These are phyloP conservation scores for Drosophila tripunctata DNA, from an alignment of 2,888 invertebrate genomes.

Conservation along the genomic window DNA sequence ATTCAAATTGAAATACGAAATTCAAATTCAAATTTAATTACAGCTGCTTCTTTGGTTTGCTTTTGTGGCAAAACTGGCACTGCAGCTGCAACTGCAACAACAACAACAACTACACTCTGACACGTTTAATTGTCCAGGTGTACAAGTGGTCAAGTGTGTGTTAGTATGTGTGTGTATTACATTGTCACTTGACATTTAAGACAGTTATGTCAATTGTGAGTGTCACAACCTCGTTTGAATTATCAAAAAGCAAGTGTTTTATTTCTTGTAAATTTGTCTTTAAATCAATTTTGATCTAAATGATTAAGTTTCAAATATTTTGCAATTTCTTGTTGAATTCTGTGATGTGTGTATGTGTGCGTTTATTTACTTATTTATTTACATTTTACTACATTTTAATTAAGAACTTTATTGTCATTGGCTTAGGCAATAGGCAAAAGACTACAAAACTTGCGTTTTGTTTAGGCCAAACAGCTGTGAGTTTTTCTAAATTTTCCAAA, in stretches of 20 bases:
- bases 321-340: constrained; percentile 7
- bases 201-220: background rate
- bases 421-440: constrained; percentile 33
- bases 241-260: background rate
- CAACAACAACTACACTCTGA: constrained; percentile 9
- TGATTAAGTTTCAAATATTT: constrained; percentile 37
- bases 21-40: constrained; percentile 50
- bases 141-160: constrained; percentile 9
- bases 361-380: constrained; percentile 32
- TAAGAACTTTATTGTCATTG: constrained; percentile 61
- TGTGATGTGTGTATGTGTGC: background rate
- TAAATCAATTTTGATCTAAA: constrained; percentile 58
- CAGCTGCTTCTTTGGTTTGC: constrained; percentile 26
- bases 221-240: constrained; percentile 6
- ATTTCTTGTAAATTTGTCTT: constrained; percentile 31
- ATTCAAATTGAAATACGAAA: background rate
- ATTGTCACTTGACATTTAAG: constrained; percentile 23
- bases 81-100: constrained; percentile 26
- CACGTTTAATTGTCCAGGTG: constrained; percentile 27
- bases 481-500: too few species aligned
- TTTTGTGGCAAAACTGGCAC: constrained; percentile 27
- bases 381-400: constrained; percentile 66
- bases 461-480: background rate
- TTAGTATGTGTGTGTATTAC: constrained; percentile 1
- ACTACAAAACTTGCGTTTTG: too few species aligned